Evolutionary conservation across 1,140 invertebrate genomes (phyloP), one percentile per base, ranked within the genome.

Genomic region (Limonius californicus): DNA sequence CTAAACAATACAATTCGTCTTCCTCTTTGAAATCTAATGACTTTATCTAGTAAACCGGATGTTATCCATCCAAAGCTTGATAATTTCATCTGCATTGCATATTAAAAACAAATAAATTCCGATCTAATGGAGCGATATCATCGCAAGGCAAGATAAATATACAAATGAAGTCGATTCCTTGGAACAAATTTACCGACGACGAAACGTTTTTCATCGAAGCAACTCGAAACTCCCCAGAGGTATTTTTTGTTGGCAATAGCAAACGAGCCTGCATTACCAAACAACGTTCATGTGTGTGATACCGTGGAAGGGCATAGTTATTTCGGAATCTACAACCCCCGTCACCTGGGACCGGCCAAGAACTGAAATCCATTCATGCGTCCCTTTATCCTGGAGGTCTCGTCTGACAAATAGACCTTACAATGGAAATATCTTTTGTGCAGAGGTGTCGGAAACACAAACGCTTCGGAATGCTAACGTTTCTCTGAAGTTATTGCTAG

Each of bases 391-490:
- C 45, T 50, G 16, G 3, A 19, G 45, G 45, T 50, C 16, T 50
- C 45, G 6, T 50, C 14, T 50, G 45, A 50, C 45, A 50, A 50
- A 50, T 50, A 50, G 45, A 50, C 20, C 45, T 50, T 50, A 50
- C 45, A 50, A 50, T 50, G 20, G 45, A 50, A 50, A 50, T 50
- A 50, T 50, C 45, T 19, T 50, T 50, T 50, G 45, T 50, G 45
- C 16, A 50, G 19, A 50, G 45, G 45, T 50, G 45, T 50, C 45
- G 45, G 45, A 50, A 50, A 50, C 45, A 50, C 45, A 50, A 50
- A 50, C 45, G 45, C 9, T 16, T 50, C 45, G 16, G 45, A 50
- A 50, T 50, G 2, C 20, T 18, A 50, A 19, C 45, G 45, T 21
- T 50, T 50, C 15, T 50, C 12, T 2, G 12, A 19, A 50, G 20